Evolutionary conservation across 2,113 vertebrate genomes (phyloP), one percentile per base, ranked within the genome.

Genomic region (Speoplatyrhinus poulsoni): DNA sequence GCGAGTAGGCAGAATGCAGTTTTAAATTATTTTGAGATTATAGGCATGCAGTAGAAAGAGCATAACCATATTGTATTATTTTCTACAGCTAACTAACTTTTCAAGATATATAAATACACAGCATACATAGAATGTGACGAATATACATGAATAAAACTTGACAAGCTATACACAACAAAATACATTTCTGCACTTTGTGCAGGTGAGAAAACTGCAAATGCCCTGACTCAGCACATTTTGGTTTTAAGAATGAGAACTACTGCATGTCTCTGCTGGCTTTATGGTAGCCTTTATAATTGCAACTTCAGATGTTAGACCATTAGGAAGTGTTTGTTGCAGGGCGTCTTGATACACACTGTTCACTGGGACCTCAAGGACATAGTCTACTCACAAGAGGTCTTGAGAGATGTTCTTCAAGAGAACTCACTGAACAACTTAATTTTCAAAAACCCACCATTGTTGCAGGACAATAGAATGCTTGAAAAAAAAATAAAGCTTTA

Each of bases 201-300:
- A 69, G 77, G 70, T 70, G 75, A 76, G 63, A 67, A 57, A 60
- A 69, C 47, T 60, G 60, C 32, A 60, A 79, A 84, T 88, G 60
- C 9, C 49, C 58, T 64, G 73, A 77, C 48, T 86, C 85, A 83
- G 74, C 83, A 85, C 76, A 75, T 26, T 26, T 26, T 77, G 12
- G 9, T 7, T 19, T 73, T 65, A 79, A 62, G 67, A 82, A 73
- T 53, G 69, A 73, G 60, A 74, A 62, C 71, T 63, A 41, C 36
- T 41, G 36, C 7, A 33, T 32, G 54, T 60, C 67, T 66, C 32
- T 16, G 33, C 52, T 11, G 56, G 69, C 72, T 78, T 81, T 69
- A 70, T 60, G 76, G 66, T 76, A 83, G 67, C 70, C 59, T 66
- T 64, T 78, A 55, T 82, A 82, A 86, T 49, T 87, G 83, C 79